Conservation (phyloP, 1,140 invertebrate species). For the Bombus polaris region DNA sequence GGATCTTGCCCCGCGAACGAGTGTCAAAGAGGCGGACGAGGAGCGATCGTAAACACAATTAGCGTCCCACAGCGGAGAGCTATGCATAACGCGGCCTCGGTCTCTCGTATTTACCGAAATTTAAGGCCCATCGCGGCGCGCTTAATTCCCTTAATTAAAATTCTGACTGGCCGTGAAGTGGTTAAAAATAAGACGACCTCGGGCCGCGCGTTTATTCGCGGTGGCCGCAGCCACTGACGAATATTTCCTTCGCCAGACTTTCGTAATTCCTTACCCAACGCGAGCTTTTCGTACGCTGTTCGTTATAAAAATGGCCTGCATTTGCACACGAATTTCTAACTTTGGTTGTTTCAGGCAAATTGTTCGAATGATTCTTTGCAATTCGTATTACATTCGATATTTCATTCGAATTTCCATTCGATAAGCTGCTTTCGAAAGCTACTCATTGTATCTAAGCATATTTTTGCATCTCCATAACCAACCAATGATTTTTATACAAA, state of each 20-base stretch:
- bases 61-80: conserved; percentile 66
- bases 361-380: too few relatives aligned
- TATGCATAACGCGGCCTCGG: conserved; percentile 45
- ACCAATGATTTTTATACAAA: too few relatives aligned
- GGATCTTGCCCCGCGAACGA: conserved; percentile 56
- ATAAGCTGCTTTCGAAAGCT: too few relatives aligned
- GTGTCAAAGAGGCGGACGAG: conserved; percentile 54
- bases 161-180: conserved; percentile 63
- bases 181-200: conserved; percentile 58
- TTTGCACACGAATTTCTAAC: too few relatives aligned
- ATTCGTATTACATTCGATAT: too few relatives aligned
- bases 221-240: not conserved
- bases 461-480: too few relatives aligned
- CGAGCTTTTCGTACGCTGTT: not conserved
- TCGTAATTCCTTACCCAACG: not conserved
- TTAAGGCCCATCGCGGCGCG: conserved; percentile 72
- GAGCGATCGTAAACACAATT: conserved; percentile 75
- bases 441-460: too few relatives aligned
- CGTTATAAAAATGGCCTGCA: not conserved
- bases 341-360: too few relatives aligned
- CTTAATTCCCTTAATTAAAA: conserved; percentile 77
- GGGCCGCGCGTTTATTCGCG: conserved; percentile 42
- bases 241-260: not conserved
- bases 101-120: conserved; percentile 73
- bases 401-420: too few relatives aligned